Evolutionary conservation across 2,888 invertebrate species (phyloP).

Genomic region (Oscheius sp.): DNA sequence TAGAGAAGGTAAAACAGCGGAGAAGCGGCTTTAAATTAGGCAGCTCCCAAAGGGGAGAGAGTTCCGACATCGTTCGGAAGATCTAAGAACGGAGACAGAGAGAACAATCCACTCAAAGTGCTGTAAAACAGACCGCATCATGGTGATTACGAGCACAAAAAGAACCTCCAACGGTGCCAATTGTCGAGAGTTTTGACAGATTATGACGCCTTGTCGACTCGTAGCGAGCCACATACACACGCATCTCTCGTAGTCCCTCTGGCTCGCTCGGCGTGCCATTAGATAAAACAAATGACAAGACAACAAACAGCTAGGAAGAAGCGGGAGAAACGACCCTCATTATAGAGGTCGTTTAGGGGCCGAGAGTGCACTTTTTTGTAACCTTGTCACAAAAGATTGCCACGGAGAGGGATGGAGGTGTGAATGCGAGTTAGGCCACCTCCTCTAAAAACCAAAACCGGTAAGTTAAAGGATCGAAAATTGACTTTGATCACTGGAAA

Average conservation of each 20-base stretch:
- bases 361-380: conserved; percentile 13
- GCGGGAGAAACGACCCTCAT: not conserved
- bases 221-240: conserved; percentile 26
- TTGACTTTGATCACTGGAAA: not conserved
- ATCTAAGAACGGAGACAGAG: no score
- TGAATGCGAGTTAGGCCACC: conserved; percentile 18
- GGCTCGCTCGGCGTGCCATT: not conserved
- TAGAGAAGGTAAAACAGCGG: no score
- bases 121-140: conserved; percentile 19
- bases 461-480: not conserved
- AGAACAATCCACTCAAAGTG: not conserved
- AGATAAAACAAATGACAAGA: conserved; percentile 4
- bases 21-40: no score
- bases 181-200: conserved; percentile 35
- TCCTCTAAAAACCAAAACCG: conserved; percentile 14
- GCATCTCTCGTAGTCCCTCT: not conserved
- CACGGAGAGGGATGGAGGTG: conserved; percentile 2
- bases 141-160: conserved; percentile 25
- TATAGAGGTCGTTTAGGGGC: not conserved
- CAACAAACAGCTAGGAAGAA: conserved; percentile 13
- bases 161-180: conserved; percentile 3
- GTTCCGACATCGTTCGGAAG: no score
- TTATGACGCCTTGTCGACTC: conserved; percentile 29
- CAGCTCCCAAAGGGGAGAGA: no score
- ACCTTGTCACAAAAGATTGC: conserved; percentile 19